phyloP scores from a whole-genome alignment of 2,113 vertebrate species.

The Protobothrops flavoviridis region DNA sequence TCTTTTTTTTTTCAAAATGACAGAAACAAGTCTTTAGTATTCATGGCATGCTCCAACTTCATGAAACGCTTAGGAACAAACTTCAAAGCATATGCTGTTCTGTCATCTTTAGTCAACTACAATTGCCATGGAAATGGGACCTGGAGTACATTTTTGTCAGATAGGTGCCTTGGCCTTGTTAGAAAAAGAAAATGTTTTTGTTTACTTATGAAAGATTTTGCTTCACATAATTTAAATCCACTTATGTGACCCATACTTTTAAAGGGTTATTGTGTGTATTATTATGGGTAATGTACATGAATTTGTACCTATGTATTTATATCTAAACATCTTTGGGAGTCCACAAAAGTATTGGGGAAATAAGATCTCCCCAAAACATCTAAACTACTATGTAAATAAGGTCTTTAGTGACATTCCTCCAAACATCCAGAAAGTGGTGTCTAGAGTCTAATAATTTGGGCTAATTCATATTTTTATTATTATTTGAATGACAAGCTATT shows the following conservation, averaged over 20 bases:
- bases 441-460: background rate
- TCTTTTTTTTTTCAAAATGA: background rate
- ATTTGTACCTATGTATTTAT: background rate
- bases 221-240: conserved; percentile 45
- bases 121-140: background rate
- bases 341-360: background rate
- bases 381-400: background rate
- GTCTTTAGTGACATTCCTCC: background rate
- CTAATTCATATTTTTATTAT: background rate
- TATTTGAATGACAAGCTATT: background rate
- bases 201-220: conserved; percentile 44
- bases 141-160: background rate
- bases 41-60: background rate
- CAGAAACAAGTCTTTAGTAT: background rate
- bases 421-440: background rate
- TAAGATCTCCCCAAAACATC: background rate
- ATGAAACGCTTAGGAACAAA: background rate
- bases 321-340: background rate
- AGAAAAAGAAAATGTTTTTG: conserved; percentile 48
- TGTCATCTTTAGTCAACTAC: background rate
- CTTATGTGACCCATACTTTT: conserved; percentile 17
- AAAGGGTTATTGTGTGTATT: conserved; percentile 11
- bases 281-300: background rate
- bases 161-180: conserved; percentile 37
- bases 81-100: background rate